These are phyloP conservation scores for Trichomalopsis sarcophagae DNA, from an alignment of 1,140 invertebrate genomes.

Conservation along the genomic window DNA sequence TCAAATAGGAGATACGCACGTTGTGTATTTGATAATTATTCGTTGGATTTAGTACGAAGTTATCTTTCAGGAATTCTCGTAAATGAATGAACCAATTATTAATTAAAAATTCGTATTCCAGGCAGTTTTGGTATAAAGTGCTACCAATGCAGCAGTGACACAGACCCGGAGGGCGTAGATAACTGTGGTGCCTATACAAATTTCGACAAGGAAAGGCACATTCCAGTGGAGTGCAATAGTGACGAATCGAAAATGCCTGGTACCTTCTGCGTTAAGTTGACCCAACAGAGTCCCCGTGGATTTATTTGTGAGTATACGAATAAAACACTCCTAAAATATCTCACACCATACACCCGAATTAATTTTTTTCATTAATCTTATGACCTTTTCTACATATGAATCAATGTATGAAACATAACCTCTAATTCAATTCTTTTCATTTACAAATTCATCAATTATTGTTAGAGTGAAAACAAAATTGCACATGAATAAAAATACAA, in stretches of 20 bases:
- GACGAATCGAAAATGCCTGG: conserved; percentile 93
- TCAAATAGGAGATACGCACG: neutral
- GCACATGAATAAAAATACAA: too few relatives aligned
- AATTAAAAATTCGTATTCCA: conserved; percentile 58
- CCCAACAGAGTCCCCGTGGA: conserved; percentile 90
- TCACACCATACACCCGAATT: neutral
- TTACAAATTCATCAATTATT: too few relatives aligned
- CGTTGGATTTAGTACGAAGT: too few relatives aligned
- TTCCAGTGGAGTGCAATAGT: conserved; percentile 91
- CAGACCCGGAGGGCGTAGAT: conserved; percentile 83
- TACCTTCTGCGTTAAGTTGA: conserved; percentile 94
- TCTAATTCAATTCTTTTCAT: neutral
- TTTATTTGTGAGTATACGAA: conserved; percentile 87
- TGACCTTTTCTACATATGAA: too few relatives aligned
- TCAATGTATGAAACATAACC: neutral
- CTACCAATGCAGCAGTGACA: conserved; percentile 90
- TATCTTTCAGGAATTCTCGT: neutral
- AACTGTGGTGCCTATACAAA: conserved; percentile 90
- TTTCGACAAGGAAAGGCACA: conserved; percentile 87
- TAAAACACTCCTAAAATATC: conserved; percentile 3
- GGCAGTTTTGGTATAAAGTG: conserved; percentile 83
- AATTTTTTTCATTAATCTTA: too few relatives aligned
- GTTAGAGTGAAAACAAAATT: too few relatives aligned
- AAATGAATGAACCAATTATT: neutral
- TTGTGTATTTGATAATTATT: too few relatives aligned